A percentile compares a stretch with the other conserved stretches of the same genome.
Evolutionary conservation across 2,888 invertebrate genomes (phyloP).

Genomic region (Lamellibrachia columna): DNA sequence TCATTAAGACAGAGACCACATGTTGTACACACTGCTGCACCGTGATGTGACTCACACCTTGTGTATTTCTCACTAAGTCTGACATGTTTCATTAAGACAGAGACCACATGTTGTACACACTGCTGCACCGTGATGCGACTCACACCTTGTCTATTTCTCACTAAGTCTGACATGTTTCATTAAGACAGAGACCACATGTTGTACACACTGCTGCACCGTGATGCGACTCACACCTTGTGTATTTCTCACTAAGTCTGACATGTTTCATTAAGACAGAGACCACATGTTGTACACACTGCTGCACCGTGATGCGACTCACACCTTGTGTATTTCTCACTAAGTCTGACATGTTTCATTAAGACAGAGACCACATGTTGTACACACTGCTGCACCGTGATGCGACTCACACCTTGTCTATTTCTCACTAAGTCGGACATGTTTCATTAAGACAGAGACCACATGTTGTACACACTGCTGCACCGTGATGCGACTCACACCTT

Average conservation of each 20-base stretch:
- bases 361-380: too few relatives aligned
- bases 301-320: neutral
- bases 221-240: neutral
- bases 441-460: too few relatives aligned
- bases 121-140: neutral
- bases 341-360: too few relatives aligned
- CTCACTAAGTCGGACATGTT: too few relatives aligned
- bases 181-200: too few relatives aligned
- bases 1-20: too few relatives aligned
- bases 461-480: neutral
- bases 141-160: neutral
- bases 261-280: too few relatives aligned
- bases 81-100: too few relatives aligned
- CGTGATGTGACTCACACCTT: neutral
- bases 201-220: neutral
- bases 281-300: neutral
- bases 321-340: neutral
- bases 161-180: too few relatives aligned
- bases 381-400: neutral
- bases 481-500: neutral
- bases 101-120: neutral
- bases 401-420: neutral
- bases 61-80: neutral
- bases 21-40: neutral
- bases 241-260: neutral